Evolutionary conservation across 2,113 vertebrate species (phyloP).

Genomic region (Otolemur garnettii): DNA sequence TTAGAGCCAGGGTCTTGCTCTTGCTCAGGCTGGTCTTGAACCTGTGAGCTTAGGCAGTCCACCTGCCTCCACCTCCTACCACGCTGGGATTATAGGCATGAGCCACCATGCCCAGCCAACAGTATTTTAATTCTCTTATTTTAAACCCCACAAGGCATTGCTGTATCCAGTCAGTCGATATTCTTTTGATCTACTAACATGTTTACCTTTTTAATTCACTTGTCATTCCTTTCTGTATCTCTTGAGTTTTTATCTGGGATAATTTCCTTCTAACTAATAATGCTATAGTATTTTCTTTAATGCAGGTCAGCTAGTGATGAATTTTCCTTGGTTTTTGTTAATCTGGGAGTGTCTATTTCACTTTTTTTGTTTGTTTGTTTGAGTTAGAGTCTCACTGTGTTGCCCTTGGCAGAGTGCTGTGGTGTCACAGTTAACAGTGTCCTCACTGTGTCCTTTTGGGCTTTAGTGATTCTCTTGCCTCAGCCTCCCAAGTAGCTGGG

Average conservation of each 20-base stretch:
- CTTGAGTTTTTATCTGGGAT: not conserved
- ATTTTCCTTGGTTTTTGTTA: not conserved
- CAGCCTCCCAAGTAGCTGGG: not conserved
- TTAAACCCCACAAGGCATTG: not conserved
- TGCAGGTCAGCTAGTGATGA: not conserved
- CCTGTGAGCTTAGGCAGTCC: too few species aligned
- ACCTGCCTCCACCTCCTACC: too few species aligned
- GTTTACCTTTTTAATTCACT: not conserved
- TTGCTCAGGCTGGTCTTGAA: too few species aligned
- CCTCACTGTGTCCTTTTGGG: too few species aligned
- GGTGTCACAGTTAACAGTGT: too few species aligned
- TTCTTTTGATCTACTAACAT: not conserved
- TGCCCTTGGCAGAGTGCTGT: too few species aligned
- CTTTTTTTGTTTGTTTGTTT: not conserved
- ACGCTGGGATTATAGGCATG: too few species aligned
- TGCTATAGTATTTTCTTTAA: not conserved
- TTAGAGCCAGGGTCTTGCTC: too few species aligned
- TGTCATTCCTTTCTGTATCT: not conserved
- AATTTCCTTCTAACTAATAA: not conserved
- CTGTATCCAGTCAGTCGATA: not conserved
- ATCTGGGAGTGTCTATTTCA: not conserved
- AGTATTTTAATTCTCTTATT: not conserved
- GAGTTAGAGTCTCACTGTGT: too few species aligned
- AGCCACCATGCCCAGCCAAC: too few species aligned
- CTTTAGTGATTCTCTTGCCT: too few species aligned